Evolutionary conservation across 2,888 invertebrate genomes (phyloP).

Genomic region (Drosophila anomalata): DNA sequence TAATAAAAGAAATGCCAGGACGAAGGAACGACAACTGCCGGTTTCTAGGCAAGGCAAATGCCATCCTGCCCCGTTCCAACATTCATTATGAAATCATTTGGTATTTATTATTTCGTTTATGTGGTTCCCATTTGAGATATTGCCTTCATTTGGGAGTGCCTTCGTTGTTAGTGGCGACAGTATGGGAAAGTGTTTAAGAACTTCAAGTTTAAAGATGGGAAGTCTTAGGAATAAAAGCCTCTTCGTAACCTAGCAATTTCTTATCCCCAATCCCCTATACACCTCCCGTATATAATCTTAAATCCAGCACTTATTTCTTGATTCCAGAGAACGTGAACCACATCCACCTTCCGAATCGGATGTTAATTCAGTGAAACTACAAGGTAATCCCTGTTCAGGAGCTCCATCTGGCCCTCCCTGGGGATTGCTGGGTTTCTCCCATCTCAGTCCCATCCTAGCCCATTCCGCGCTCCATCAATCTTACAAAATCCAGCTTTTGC

Average conservation of each 20-base stretch:
- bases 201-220: not conserved
- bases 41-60: constrained; percentile 42
- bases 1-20: constrained; percentile 70
- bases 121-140: constrained; percentile 71
- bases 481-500: constrained; percentile 24
- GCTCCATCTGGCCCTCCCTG: constrained; percentile 11
- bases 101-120: constrained; percentile 76
- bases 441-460: not conserved
- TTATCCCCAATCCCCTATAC: too few species aligned
- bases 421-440: constrained; percentile 3
- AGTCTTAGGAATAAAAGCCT: not conserved
- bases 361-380: constrained; percentile 34
- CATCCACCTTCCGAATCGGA: constrained; percentile 23
- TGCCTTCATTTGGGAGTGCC: constrained; percentile 62
- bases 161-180: constrained; percentile 59
- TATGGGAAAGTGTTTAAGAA: constrained; percentile 11
- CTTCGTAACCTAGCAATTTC: not conserved
- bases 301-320: not conserved
- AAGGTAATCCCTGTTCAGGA: constrained; percentile 13
- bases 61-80: constrained; percentile 57
- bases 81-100: constrained; percentile 77
- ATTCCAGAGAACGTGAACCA: not conserved
- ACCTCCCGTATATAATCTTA: not conserved
- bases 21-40: constrained; percentile 4
- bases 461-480: constrained; percentile 24